Percentiles rank a stretch among this genome's conserved stretches.
Evolutionary conservation across 2,113 vertebrate genomes (phyloP).

Genomic region (Cyanocitta stelleri): DNA sequence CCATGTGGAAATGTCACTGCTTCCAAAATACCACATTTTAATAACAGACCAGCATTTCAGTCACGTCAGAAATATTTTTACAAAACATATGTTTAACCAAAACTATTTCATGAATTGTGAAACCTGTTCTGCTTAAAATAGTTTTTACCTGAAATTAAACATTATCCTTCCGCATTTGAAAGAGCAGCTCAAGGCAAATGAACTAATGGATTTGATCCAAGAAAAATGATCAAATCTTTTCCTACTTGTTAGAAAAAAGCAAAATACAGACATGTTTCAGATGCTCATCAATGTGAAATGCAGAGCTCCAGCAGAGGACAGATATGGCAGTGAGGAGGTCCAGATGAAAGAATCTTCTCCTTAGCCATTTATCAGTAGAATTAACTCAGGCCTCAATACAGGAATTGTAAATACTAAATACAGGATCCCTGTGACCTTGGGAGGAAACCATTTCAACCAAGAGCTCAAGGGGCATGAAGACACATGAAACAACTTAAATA

Average conservation of each 20-base stretch:
- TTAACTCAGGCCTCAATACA: background rate
- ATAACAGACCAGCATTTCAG: background rate
- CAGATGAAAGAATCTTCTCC: background rate
- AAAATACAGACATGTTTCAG: background rate
- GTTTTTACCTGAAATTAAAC: background rate
- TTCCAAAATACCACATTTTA: background rate
- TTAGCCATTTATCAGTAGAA: background rate
- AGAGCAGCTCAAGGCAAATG: background rate
- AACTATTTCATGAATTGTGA: background rate
- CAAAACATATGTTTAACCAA: background rate
- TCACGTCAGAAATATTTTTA: background rate
- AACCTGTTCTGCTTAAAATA: background rate
- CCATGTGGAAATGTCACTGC: background rate
- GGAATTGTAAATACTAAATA: background rate
- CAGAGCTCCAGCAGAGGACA: background rate
- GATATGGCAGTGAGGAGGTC: background rate
- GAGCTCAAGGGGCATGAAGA: background rate
- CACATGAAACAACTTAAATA: background rate
- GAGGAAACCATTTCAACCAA: background rate
- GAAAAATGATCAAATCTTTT: background rate
- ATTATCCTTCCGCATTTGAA: background rate
- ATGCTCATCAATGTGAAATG: background rate
- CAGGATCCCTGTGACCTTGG: background rate
- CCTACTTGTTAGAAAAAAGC: background rate
- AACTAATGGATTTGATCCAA: background rate